phyloP scores from a whole-genome alignment of 35 echinoderm and acorn worm species.

The Diadema setosum region DNA sequence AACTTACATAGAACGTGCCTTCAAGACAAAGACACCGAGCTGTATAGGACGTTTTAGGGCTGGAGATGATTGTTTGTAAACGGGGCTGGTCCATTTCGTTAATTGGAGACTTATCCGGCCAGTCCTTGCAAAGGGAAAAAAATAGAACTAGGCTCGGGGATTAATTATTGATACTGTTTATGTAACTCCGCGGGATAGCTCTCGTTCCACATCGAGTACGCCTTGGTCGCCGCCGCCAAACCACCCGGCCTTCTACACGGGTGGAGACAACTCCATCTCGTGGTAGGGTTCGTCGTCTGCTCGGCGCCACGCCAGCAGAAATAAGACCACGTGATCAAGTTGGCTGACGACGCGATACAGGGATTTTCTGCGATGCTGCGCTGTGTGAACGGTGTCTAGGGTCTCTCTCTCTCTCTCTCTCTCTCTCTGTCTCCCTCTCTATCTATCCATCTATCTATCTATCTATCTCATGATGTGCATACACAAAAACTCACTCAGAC shows the following conservation, averaged over 20 bases:
- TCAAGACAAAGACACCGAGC: too few relatives aligned
- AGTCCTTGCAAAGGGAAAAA: neutral
- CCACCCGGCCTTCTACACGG: neutral
- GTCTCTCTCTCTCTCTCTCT: too few relatives aligned
- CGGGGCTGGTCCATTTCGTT: neutral
- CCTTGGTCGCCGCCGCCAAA: neutral
- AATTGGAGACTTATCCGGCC: neutral
- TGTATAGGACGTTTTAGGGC: too few relatives aligned
- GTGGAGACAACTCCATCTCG: too few relatives aligned
- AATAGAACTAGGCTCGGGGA: too few relatives aligned
- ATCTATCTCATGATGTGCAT: neutral
- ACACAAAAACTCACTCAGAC: too few relatives aligned
- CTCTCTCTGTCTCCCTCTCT: neutral
- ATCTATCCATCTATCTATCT: neutral
- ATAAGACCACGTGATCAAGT: neutral
- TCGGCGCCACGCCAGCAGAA: neutral
- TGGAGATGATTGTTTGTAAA: too few relatives aligned
- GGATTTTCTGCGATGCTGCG: neutral
- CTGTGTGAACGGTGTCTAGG: neutral
- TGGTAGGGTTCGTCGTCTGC: too few relatives aligned
- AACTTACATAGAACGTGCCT: too few relatives aligned
- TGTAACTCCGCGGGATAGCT: neutral
- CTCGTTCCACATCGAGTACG: neutral
- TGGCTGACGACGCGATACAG: neutral
- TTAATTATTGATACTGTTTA: conserved; percentile 17